Conservation (phyloP, 2,888 invertebrate species). For the Oligia strigilis region DNA sequence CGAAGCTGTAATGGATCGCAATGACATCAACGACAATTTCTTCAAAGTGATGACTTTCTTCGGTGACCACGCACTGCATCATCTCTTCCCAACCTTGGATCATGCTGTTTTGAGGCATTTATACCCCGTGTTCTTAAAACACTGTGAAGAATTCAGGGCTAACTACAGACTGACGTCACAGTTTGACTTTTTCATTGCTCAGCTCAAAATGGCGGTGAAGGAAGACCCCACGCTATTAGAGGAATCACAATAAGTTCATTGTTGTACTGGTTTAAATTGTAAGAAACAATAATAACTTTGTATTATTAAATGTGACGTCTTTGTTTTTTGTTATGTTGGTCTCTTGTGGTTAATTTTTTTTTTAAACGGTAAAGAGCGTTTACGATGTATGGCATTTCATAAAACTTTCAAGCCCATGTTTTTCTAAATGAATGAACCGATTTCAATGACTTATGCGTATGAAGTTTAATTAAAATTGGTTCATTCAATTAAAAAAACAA, state of each 20-base stretch:
- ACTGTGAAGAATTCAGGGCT: constrained; percentile 91
- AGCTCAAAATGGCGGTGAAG: constrained; percentile 78
- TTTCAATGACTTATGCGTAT: too few relatives aligned
- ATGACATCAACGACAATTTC: constrained; percentile 91
- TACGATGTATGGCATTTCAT: too few relatives aligned
- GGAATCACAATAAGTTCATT: constrained; percentile 24
- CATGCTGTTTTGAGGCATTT: constrained; percentile 92
- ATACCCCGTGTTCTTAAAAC: constrained; percentile 91
- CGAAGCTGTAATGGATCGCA: constrained; percentile 94
- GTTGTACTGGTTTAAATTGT: not conserved
- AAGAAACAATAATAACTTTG: constrained; percentile 1
- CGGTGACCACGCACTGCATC: constrained; percentile 95
- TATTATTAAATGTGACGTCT: not conserved
- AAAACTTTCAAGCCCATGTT: too few relatives aligned
- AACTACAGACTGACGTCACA: constrained; percentile 83
- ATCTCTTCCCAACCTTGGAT: constrained; percentile 95
- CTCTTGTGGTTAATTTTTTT: not conserved
- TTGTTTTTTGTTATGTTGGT: not conserved
- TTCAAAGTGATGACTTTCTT: constrained; percentile 93
- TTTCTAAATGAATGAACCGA: too few relatives aligned
- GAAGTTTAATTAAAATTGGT: too few relatives aligned
- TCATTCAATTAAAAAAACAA: too few relatives aligned
- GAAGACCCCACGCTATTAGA: constrained; percentile 74
- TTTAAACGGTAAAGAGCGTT: not conserved
- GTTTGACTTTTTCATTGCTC: constrained; percentile 81